A percentile compares a stretch with the other conserved stretches of the same genome.
Conservation (phyloP, 2,888 invertebrate species). For the Smittia aterrima region DNA sequence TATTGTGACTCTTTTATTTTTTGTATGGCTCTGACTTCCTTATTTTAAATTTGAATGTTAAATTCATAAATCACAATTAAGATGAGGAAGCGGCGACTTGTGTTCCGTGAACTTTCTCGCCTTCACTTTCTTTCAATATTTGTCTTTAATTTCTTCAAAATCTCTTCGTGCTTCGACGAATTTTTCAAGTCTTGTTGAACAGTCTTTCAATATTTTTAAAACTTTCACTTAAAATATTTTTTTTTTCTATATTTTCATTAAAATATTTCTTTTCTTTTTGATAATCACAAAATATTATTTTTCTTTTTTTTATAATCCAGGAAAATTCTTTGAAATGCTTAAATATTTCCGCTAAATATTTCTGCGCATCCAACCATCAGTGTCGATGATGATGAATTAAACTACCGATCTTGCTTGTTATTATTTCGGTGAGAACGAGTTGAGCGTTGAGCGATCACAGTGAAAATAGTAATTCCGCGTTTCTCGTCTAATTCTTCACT, state of each 20-base stretch:
- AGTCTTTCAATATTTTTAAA: conserved; percentile 12
- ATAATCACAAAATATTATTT: conserved; percentile 1
- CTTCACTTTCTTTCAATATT: conserved; percentile 11
- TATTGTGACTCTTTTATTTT: conserved; percentile 25
- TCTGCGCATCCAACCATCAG: conserved; percentile 31
- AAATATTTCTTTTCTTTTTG: neutral
- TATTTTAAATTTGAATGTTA: conserved; percentile 40
- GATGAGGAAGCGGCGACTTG: conserved; percentile 21
- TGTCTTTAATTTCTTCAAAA: neutral
- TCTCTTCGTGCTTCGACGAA: neutral
- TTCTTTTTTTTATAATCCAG: neutral
- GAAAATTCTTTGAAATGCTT: neutral
- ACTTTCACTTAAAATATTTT: conserved; percentile 3
- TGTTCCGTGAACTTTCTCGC: neutral
- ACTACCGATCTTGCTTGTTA: conserved; percentile 7
- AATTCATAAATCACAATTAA: conserved; percentile 39
- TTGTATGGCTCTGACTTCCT: conserved; percentile 26
- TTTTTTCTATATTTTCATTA: neutral
- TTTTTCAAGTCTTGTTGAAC: conserved; percentile 5
- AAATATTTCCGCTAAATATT: conserved; percentile 10
- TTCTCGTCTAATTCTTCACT: conserved; percentile 16
- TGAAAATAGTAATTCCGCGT: conserved; percentile 33
- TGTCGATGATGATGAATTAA: conserved; percentile 33
- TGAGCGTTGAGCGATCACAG: conserved; percentile 29
- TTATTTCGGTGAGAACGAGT: neutral